These are phyloP conservation scores for Tholera decimalis DNA, from an alignment of 2,888 invertebrate genomes.

Conservation along the genomic window DNA sequence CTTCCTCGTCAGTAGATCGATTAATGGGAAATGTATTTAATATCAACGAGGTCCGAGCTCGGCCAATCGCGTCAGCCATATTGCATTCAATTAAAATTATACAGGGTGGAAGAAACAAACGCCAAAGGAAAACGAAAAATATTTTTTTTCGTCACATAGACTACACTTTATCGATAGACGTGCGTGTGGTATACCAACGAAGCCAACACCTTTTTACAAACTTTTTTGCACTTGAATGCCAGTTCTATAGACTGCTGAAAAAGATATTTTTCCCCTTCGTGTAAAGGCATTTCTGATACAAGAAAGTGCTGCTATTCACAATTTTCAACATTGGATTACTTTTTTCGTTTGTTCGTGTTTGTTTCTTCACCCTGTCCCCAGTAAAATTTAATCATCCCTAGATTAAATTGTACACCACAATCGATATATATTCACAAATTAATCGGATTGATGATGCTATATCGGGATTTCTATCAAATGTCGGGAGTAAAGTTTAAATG, in stretches of 20 bases:
- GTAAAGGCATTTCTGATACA: background rate
- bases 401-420: slow-evolving; percentile 25
- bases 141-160: slow-evolving; percentile 2
- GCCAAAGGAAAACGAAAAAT: background rate
- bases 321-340: background rate
- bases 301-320: background rate
- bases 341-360: background rate
- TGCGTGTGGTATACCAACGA: slow-evolving; percentile 14
- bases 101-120: slow-evolving; percentile 14
- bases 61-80: slow-evolving; percentile 57
- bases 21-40: slow-evolving; percentile 73
- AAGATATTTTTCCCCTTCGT: background rate
- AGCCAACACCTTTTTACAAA: slow-evolving; percentile 1
- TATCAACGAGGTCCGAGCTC: slow-evolving; percentile 66
- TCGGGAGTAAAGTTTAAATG: background rate
- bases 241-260: background rate
- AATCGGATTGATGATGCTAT: slow-evolving; percentile 32
- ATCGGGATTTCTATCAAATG: slow-evolving; percentile 28
- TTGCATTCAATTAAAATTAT: slow-evolving; percentile 66
- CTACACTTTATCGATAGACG: slow-evolving; percentile 2
- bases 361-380: background rate
- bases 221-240: slow-evolving; percentile 6
- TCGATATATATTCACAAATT: slow-evolving; percentile 34
- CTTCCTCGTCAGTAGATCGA: slow-evolving; percentile 69
- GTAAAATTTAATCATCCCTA: too few species aligned